Evolutionary conservation across 2,888 invertebrate genomes (phyloP), one percentile per base, ranked within the genome.

Genomic region (Galerucella nymphaeae): DNA sequence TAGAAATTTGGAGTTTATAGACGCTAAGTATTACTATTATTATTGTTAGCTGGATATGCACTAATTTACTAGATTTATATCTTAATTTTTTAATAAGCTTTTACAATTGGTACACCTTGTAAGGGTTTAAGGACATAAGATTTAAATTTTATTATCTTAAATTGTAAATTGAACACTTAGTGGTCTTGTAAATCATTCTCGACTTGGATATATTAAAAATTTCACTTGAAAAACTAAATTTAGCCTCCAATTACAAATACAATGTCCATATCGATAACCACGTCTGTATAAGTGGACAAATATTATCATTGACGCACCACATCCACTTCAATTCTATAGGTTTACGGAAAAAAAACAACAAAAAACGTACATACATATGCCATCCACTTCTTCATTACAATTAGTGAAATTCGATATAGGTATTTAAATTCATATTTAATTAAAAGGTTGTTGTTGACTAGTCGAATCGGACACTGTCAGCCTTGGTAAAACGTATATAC

Each of bases 281-380:
- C n/a, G n/a, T 6, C 2, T 13, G 14, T 50, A 50, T 23, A 38
- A 41, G 16, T 41, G 38, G 18, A 16, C 61, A 61, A 61, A 61
- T 16, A 61, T 61, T 61, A 41, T 41, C 41, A n/a, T 30, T 61
- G 61, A 61, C 61, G 61, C 61, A 61, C n/a, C 41, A 41, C 38
- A 8, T 61, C 61, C 61, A 61, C 61, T 61, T 61, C 6, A 42
- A 11, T 41, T 4, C 10, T 42, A 16, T 62, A 13, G 4, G 57
- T 23, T 57, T 57, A 57, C 57, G 20, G 23, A 57, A 23, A 9
- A 45, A 45, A 45, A 45, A 45, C 23, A 38, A 38, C 8, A 20
- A 23, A 6, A n/a, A n/a, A 8, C 23, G 30, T 58, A 38, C 16
- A 41, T 61, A 14, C 9, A 59, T 59, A 42, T 42, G 42, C 13